A percentile compares a stretch with the other conserved stretches of the same genome.
phyloP scores from a whole-genome alignment of 2,797 vertebrate genomes.

The Cygnus olor region DNA sequence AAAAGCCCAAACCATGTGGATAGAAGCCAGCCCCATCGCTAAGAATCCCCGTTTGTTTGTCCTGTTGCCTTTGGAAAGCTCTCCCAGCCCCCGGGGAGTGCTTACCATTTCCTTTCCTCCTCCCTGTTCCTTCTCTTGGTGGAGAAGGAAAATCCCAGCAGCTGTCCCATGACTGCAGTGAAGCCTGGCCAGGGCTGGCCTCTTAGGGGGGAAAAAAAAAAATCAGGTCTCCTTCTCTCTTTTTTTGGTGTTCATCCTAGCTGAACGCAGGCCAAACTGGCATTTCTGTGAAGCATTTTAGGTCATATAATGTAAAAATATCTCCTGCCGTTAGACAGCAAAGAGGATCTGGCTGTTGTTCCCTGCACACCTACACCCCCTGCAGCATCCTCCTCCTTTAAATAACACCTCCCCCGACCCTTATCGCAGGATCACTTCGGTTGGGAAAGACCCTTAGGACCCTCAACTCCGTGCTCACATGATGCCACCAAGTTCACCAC shows the following conservation, averaged over 20 bases:
- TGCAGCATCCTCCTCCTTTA: background rate
- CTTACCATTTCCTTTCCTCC: background rate
- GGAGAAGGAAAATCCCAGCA: conserved; percentile 2
- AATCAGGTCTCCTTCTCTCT: background rate
- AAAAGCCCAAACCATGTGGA: background rate
- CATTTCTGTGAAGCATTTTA: background rate
- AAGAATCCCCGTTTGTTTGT: background rate
- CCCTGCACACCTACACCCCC: background rate
- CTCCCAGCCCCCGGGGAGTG: background rate
- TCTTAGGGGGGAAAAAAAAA: background rate
- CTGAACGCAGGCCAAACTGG: background rate
- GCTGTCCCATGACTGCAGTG: background rate
- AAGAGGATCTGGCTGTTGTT: background rate
- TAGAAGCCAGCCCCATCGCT: background rate
- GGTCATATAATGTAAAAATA: background rate
- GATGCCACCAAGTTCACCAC: background rate
- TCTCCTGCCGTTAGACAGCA: background rate
- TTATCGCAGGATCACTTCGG: background rate
- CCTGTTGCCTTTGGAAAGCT: background rate
- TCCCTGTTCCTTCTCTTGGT: background rate
- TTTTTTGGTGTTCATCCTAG: background rate
- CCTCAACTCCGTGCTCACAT: background rate
- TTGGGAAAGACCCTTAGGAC: background rate
- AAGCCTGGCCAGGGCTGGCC: background rate
- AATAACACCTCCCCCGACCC: background rate